phyloP scores from a whole-genome alignment of 2,113 vertebrate genomes.

The Procavia capensis region DNA sequence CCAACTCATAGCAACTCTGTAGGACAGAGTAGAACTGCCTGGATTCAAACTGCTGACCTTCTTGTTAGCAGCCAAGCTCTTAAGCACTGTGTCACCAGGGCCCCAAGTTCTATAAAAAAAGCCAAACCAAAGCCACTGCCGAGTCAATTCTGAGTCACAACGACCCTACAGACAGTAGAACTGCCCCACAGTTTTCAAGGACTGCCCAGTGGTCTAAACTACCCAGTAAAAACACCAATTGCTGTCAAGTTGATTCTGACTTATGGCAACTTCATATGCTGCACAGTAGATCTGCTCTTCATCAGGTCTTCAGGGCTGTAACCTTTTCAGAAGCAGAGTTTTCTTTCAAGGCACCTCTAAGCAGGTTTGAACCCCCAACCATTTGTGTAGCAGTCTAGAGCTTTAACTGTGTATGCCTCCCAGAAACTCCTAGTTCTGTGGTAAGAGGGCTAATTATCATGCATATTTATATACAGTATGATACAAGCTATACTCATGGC shows the following conservation, averaged over 20 bases:
- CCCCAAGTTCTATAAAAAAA: no score
- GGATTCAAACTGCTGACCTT: neutral
- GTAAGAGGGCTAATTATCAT: conserved; percentile 19
- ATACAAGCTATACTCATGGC: neutral
- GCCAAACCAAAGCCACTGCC: no score
- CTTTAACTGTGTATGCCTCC: neutral
- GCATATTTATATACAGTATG: conserved; percentile 23
- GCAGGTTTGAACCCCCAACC: neutral
- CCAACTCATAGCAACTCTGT: no score
- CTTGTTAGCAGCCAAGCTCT: neutral
- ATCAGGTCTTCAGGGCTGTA: neutral
- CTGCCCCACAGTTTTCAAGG: no score
- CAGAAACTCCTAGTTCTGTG: conserved; percentile 6
- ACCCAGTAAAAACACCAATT: neutral
- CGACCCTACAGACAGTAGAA: no score
- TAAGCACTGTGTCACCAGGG: no score
- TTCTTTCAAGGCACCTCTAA: neutral
- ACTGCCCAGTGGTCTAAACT: no score
- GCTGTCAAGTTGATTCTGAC: no score
- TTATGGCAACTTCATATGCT: no score
- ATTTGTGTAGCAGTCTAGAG: neutral
- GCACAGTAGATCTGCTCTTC: neutral
- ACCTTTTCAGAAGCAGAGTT: neutral
- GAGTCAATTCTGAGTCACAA: no score
- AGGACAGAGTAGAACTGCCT: no score